phyloP scores from a whole-genome alignment of 2,888 invertebrate genomes.

The Hypomecis atomaria region DNA sequence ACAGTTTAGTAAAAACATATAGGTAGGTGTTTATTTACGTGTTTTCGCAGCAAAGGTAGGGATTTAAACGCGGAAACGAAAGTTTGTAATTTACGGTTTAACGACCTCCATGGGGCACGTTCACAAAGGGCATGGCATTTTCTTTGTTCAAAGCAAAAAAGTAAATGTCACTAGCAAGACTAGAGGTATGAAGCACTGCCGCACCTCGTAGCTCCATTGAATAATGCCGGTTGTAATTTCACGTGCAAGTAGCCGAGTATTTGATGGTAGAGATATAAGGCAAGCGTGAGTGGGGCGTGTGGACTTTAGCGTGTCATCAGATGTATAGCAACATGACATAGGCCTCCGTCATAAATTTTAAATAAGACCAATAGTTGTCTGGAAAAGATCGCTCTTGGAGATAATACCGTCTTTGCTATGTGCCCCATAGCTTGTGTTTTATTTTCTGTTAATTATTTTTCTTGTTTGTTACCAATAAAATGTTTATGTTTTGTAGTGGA shows the following conservation, averaged over 20 bases:
- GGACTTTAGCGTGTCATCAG: too few relatives aligned
- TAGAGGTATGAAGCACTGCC: conserved; percentile 18
- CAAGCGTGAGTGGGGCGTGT: neutral
- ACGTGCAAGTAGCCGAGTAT: neutral
- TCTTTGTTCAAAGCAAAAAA: conserved; percentile 44
- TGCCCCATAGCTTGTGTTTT: too few relatives aligned
- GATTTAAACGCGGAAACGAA: conserved; percentile 32
- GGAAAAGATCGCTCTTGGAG: too few relatives aligned
- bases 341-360: too few relatives aligned
- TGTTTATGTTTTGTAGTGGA: too few relatives aligned
- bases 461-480: too few relatives aligned
- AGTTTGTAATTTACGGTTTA: conserved; percentile 34
- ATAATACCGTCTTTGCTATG: too few relatives aligned
- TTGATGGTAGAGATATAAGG: neutral
- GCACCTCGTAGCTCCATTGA: neutral
- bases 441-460: too few relatives aligned
- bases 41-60: conserved; percentile 9
- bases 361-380: too few relatives aligned
- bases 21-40: conserved; percentile 4
- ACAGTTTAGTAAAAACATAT: neutral
- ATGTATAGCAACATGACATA: too few relatives aligned
- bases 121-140: conserved; percentile 54
- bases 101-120: conserved; percentile 42
- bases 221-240: conserved; percentile 9
- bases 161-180: conserved; percentile 45